phyloP scores from a whole-genome alignment of 2,888 invertebrate genomes.

The Boloria euphrosyne region DNA sequence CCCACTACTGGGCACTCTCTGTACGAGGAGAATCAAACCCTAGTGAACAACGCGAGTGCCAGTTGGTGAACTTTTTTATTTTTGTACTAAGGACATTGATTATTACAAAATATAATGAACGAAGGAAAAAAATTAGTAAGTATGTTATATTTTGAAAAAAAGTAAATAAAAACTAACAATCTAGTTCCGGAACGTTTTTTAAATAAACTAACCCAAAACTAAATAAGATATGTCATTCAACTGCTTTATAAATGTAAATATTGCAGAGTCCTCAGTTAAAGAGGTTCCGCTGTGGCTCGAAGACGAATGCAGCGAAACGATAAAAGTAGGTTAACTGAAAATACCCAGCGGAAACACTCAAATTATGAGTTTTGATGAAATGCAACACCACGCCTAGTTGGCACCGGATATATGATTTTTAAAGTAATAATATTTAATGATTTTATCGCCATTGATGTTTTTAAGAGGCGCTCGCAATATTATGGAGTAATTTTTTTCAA shows the following conservation, averaged over 20 bases:
- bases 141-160: background rate
- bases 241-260: conserved; percentile 26
- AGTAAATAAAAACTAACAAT: conserved; percentile 2
- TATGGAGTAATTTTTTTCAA: conserved; percentile 6
- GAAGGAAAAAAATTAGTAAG: background rate
- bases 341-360: conserved; percentile 73
- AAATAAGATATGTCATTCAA: conserved; percentile 20
- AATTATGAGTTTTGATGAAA: conserved; percentile 81
- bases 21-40: no score
- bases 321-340: conserved; percentile 72
- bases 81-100: no score
- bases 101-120: no score
- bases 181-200: conserved; percentile 2
- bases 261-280: conserved; percentile 29
- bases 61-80: no score
- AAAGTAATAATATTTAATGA: conserved; percentile 45
- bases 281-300: conserved; percentile 34
- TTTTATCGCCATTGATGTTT: conserved; percentile 45
- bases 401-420: conserved; percentile 62
- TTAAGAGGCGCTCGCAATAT: background rate
- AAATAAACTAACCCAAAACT: conserved; percentile 14
- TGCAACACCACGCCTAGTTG: conserved; percentile 57
- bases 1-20: no score
- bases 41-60: no score
- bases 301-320: conserved; percentile 39